These are phyloP conservation scores for Fregetta grallaria DNA, from an alignment of 2,113 vertebrate genomes.

Conservation along the genomic window DNA sequence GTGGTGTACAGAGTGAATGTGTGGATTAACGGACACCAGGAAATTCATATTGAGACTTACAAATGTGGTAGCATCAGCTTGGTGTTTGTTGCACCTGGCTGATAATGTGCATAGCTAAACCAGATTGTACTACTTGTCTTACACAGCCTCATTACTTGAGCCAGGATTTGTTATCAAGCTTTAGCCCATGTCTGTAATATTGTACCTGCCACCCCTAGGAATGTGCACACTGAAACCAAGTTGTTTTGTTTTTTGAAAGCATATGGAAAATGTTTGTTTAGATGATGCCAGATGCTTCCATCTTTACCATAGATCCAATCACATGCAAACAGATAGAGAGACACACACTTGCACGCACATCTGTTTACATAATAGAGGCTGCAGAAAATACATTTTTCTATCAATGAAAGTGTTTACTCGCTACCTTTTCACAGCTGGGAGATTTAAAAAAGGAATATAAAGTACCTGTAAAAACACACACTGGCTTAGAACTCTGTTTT, in stretches of 20 bases:
- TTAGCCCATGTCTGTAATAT: not conserved
- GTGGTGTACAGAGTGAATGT: not conserved
- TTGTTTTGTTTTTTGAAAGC: not conserved
- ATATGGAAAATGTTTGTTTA: not conserved
- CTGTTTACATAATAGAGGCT: not conserved
- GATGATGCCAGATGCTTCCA: not conserved
- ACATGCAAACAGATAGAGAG: not conserved
- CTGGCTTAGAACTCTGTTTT: not conserved
- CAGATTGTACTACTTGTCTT: not conserved
- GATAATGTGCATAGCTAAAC: not conserved
- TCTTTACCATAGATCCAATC: not conserved
- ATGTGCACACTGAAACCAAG: accelerated
- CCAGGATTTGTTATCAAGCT: not conserved
- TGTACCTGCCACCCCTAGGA: not conserved
- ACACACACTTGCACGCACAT: not conserved
- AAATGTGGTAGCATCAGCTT: not conserved
- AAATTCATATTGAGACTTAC: not conserved
- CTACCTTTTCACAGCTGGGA: not conserved
- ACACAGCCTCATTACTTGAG: not conserved
- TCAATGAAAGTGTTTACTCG: not conserved
- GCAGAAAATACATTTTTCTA: not conserved
- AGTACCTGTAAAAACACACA: not conserved
- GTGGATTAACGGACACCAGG: not conserved
- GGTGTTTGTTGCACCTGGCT: not conserved
- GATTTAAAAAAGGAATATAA: not conserved